Base-by-base conservation (phyloP, 2,113 vertebrate genomes). In the Ancistrus triradiatus region DNA sequence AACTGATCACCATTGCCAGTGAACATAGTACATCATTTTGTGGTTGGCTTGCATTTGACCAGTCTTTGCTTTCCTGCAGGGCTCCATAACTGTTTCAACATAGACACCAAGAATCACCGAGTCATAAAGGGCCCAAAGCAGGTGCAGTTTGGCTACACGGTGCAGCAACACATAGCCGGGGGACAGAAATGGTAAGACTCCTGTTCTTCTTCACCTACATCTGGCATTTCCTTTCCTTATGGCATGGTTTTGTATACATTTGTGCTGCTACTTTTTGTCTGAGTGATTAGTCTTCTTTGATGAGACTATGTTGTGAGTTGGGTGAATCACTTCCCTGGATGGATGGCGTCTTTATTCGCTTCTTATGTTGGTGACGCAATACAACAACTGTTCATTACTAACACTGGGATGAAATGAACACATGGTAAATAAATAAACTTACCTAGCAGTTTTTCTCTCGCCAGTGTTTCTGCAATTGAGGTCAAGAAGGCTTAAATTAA, bases 141-240 rank as follows among this genome's bases (percentile, higher is more conserved):
- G 1, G 86, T 92, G 0, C 97, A 94, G 75, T 99, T 99, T 42
- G 96, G 95, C 63, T 99, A 97, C 86, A 98, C 95, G 0, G 93
- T 99, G 55, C 94, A 96, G 77, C 96, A 99, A 77, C 95, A 99
- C 4, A 83, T 91, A 44, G 91, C 92, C 0, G 82, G 85, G 0
- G 93, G 91, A 15, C 90, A 93, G 74, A 98, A 96, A 77, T 99
- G 96, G 96, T 98, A 78, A 91, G 90, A 11, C 6, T n/a, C 21
- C 3, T 8, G 48, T 8, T 55, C 10, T 27, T 14, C 44, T 9
- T 9, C 37, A 21, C 3, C 7, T 37, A n/a, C 22, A 7, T 42
- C 11, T 18, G 25, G 55, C 27, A 6, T 3, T 58, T 31, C 22
- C 7, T 31, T 31, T 31, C 27, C 27, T 31, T 31, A 31, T n/a